Conservation (phyloP, 1,140 invertebrate species). For the Eupristina koningsbergeri region DNA sequence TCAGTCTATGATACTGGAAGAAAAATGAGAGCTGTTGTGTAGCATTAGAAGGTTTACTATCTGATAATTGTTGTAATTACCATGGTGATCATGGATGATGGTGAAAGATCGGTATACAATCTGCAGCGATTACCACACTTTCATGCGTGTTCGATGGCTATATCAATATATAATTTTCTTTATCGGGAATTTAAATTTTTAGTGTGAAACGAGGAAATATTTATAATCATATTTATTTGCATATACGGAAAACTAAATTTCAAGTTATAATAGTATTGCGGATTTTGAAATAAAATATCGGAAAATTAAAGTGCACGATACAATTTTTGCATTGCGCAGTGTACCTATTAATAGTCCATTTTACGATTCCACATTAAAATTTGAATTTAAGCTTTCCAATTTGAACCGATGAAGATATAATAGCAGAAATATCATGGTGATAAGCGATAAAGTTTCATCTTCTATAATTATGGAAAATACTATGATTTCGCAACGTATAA, state of each 20-base stretch:
- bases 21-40: neutral
- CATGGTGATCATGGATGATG: no score
- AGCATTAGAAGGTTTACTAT: no score
- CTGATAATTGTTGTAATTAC: no score
- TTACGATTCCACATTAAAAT: neutral
- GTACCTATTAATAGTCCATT: neutral
- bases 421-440: neutral
- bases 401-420: neutral
- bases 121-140: no score
- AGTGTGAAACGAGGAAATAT: no score
- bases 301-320: neutral
- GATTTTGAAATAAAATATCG: neutral
- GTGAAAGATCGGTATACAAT: no score
- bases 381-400: neutral
- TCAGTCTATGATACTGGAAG: neutral
- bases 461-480: conserved; percentile 25
- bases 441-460: neutral
- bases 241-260: neutral
- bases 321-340: neutral
- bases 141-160: no score
- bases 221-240: no score
- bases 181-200: no score
- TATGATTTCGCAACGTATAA: conserved; percentile 8
- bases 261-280: neutral
- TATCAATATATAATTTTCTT: no score